Percentiles rank a stretch among this genome's conserved stretches.
Evolutionary conservation across 2,113 vertebrate species (phyloP).

Genomic region (Lepidiolamprologus cunningtoni): DNA sequence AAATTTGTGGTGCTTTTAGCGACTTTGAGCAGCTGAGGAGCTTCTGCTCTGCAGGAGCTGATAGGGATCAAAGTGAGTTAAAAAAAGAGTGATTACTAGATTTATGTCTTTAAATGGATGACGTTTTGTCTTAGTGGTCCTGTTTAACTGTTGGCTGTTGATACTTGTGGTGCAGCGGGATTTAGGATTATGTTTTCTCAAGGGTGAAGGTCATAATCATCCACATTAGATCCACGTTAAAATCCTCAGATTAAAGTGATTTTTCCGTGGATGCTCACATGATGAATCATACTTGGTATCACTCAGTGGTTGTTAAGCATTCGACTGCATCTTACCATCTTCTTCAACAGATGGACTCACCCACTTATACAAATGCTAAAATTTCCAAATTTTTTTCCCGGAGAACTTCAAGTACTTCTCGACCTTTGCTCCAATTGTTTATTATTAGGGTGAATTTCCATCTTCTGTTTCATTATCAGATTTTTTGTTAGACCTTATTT

Average conservation of each 20-base stretch:
- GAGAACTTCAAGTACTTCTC: not conserved
- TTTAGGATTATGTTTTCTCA: not conserved
- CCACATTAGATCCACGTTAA: not conserved
- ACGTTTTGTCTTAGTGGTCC: not conserved
- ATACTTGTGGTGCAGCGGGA: not conserved
- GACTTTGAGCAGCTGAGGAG: not conserved
- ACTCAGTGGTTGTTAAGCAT: not conserved
- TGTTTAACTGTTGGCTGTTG: not conserved
- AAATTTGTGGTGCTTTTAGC: not conserved
- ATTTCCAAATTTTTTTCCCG: not conserved
- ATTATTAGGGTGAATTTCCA: not conserved
- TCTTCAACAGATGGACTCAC: slow-evolving; percentile 3
- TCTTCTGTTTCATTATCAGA: not conserved
- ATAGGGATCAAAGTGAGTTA: not conserved
- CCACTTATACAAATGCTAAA: not conserved
- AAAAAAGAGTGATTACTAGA: not conserved
- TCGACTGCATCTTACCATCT: not conserved
- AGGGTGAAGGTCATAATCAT: not conserved
- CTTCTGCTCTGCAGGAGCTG: not conserved
- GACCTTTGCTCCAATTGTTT: not conserved
- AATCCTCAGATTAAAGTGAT: not conserved
- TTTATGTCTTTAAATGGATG: not conserved
- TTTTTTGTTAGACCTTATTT: not conserved
- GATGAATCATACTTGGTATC: not conserved
- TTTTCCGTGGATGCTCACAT: not conserved